Conservation (phyloP, 2,797 vertebrate species). For the Tapera naevia region DNA sequence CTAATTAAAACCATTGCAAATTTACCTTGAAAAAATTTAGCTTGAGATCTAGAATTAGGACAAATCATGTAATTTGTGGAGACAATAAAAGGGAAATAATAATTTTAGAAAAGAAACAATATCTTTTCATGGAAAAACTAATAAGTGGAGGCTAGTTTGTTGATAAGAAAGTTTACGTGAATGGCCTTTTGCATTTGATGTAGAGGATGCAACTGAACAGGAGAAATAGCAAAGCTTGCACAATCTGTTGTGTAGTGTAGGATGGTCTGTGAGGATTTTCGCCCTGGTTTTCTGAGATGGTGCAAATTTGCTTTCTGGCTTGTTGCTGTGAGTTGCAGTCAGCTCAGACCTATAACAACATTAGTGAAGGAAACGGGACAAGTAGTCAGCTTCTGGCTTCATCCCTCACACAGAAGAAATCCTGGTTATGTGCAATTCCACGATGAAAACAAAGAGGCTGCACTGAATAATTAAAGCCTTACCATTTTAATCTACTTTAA, state of each 20-base stretch:
- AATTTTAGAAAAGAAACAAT: not conserved
- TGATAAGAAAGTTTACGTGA: not conserved
- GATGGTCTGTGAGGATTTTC: not conserved
- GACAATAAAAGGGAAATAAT: not conserved
- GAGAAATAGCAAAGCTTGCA: not conserved
- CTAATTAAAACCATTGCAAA: not conserved
- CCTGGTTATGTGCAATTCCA: not conserved
- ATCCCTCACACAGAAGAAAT: not conserved
- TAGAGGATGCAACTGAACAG: not conserved
- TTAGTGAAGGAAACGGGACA: not conserved
- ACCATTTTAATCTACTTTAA: not conserved
- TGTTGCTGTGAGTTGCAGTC: not conserved
- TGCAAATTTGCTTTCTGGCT: not conserved
- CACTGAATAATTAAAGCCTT: not conserved
- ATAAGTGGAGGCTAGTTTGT: not conserved
- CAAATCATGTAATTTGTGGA: not conserved
- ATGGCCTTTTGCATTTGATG: not conserved
- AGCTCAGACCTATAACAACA: not conserved
- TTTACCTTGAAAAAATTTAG: not conserved
- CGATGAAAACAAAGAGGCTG: not conserved
- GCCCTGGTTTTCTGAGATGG: not conserved
- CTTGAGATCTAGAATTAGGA: not conserved
- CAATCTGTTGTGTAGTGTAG: not conserved
- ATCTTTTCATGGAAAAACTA: not conserved
- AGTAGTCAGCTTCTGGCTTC: not conserved